A percentile compares a stretch with the other conserved stretches of the same genome.
These are phyloP conservation scores for Nycticorax nycticorax DNA, from an alignment of 2,113 vertebrate genomes.

Conservation along the genomic window DNA sequence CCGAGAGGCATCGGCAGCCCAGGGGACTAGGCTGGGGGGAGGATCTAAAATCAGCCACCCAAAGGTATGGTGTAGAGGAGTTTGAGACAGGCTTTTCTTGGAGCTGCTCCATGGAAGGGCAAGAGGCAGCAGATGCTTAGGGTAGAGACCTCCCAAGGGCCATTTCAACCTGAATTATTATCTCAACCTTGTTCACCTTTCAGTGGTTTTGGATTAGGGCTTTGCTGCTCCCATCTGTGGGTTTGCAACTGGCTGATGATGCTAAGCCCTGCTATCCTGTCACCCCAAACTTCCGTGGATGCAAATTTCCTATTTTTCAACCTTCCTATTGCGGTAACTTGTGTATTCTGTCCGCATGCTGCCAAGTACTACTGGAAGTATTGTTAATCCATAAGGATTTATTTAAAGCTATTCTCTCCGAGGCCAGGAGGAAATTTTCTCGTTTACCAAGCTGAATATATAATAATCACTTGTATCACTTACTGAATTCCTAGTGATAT, in stretches of 20 bases:
- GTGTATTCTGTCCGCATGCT: not conserved
- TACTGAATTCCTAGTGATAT: not conserved
- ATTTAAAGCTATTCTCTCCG: not conserved
- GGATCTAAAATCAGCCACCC: not conserved
- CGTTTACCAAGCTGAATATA: not conserved
- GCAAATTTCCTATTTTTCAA: not conserved
- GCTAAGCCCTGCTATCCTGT: not conserved
- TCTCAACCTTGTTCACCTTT: not conserved
- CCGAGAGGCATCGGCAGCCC: not conserved
- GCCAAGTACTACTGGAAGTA: not conserved
- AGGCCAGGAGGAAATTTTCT: not conserved
- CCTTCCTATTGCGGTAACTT: not conserved
- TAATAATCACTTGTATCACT: constrained; percentile 14
- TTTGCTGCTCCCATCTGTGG: not conserved
- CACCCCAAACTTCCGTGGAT: not conserved
- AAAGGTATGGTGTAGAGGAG: not conserved
- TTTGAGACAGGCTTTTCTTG: not conserved
- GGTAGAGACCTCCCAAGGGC: not conserved
- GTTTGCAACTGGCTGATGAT: not conserved
- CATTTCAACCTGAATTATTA: not conserved
- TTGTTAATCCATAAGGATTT: not conserved
- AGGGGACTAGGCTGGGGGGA: not conserved
- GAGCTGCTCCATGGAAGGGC: not conserved
- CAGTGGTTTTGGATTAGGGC: not conserved
- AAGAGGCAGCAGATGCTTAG: not conserved